Conservation (phyloP, 1,140 invertebrate genomes). For the Littorina saxatilis region DNA sequence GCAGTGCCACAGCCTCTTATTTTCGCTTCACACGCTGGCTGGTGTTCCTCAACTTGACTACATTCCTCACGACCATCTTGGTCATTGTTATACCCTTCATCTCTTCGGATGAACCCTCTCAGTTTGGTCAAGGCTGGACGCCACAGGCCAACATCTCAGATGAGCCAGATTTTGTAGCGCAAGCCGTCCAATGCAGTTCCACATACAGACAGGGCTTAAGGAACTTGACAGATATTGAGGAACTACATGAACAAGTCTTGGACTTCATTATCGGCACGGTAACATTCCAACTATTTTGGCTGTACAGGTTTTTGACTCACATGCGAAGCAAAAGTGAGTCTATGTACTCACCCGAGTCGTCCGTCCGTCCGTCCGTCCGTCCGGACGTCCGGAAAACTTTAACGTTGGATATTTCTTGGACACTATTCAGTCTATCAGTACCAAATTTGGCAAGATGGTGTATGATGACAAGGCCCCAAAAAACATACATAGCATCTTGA, state of each 20-base stretch:
- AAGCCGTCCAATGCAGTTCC: constrained; percentile 49
- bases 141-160: neutral
- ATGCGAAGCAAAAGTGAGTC: too few relatives aligned
- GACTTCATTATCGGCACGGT: constrained; percentile 67
- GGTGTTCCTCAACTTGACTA: constrained; percentile 81
- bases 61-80: constrained; percentile 75
- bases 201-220: constrained; percentile 47
- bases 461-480: too few relatives aligned
- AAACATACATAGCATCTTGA: too few relatives aligned
- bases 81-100: constrained; percentile 59
- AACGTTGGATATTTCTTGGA: too few relatives aligned
- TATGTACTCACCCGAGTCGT: too few relatives aligned
- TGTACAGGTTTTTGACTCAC: too few relatives aligned
- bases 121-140: neutral
- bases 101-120: neutral
- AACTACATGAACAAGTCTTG: constrained; percentile 41
- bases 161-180: neutral
- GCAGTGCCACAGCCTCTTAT: constrained; percentile 84
- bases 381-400: too few relatives aligned
- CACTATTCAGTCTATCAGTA: too few relatives aligned
- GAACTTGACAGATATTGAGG: constrained; percentile 15
- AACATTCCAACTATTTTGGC: constrained; percentile 3
- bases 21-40: constrained; percentile 86
- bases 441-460: too few relatives aligned
- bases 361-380: too few relatives aligned